Evolutionary conservation across 2,113 vertebrate genomes (phyloP).

Genomic region (Ailurus styani): DNA sequence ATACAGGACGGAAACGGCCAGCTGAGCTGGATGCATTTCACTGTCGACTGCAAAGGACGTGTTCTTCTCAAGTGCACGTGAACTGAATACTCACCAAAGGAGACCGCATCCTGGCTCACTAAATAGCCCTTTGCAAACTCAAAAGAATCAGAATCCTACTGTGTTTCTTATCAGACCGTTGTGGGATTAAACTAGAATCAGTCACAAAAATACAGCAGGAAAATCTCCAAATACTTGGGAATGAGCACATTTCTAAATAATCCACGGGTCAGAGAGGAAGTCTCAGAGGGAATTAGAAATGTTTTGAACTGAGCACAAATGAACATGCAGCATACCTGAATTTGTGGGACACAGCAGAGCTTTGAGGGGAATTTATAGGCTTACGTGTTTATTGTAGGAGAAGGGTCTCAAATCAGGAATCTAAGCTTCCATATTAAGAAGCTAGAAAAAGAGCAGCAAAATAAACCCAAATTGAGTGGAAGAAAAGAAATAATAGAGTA

Average conservation of each 20-base stretch:
- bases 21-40: rapidly evolving
- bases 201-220: too few species aligned
- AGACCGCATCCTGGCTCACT: rapidly evolving
- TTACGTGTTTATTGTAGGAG: not conserved
- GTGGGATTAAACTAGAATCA: not conserved
- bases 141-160: not conserved
- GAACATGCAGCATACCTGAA: not conserved
- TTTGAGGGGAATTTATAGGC: not conserved
- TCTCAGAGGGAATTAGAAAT: not conserved
- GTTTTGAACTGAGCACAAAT: not conserved
- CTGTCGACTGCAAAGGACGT: not conserved
- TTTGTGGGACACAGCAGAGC: too few species aligned
- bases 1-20: rapidly evolving
- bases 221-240: not conserved
- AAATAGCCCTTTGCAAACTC: not conserved
- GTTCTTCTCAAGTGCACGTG: not conserved
- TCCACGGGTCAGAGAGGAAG: not conserved
- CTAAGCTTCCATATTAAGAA: not conserved
- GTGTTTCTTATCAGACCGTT: too few species aligned
- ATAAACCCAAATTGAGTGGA: not conserved
- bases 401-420: not conserved
- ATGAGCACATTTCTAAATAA: not conserved
- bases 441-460: not conserved
- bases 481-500: not conserved
- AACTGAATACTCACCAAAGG: rapidly evolving